A percentile compares a stretch with the other conserved stretches of the same genome.
Conservation (phyloP, 2,113 vertebrate species). For the Nerophis lumbriciformis region DNA sequence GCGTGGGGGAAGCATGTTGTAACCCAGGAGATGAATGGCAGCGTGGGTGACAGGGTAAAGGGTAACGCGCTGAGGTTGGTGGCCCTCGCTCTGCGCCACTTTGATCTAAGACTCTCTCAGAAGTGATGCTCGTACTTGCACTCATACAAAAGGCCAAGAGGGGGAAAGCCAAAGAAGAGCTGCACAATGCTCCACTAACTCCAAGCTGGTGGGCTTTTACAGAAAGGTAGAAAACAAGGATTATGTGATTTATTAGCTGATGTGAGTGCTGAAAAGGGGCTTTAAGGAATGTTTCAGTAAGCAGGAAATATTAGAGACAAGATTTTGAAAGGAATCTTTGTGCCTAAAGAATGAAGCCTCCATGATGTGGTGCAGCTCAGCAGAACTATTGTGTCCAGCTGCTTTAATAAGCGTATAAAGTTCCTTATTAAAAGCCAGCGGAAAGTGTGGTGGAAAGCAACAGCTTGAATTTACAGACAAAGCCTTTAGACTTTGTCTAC, state of each 20-base stretch:
- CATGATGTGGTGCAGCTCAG: constrained; percentile 33
- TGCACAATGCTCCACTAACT: constrained; percentile 58
- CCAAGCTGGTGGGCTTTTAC: constrained; percentile 20
- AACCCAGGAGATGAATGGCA: constrained; percentile 58
- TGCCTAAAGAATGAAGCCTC: constrained; percentile 45
- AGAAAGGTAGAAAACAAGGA: constrained; percentile 52
- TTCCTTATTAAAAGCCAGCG: constrained; percentile 36
- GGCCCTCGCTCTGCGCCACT: constrained; percentile 44
- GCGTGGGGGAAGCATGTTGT: constrained; percentile 30
- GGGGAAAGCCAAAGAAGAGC: constrained; percentile 36
- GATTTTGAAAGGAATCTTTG: constrained; percentile 59
- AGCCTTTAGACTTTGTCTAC: constrained; percentile 12
- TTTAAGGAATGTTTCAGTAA: constrained; percentile 52
- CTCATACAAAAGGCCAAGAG: constrained; percentile 32
- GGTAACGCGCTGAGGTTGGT: constrained; percentile 41
- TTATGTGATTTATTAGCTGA: constrained; percentile 65
- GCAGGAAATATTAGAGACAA: constrained; percentile 54
- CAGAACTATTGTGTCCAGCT: constrained; percentile 27
- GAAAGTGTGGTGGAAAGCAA: constrained; percentile 25
- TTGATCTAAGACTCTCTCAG: constrained; percentile 52
- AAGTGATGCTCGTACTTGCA: constrained; percentile 35
- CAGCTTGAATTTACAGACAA: constrained; percentile 36
- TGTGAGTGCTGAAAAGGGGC: constrained; percentile 45
- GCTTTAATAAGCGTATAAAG: constrained; percentile 32
- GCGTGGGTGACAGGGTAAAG: constrained; percentile 64